These are phyloP conservation scores for Sebastes hopkinsi DNA, from an alignment of 2,797 vertebrate genomes.

Conservation along the genomic window DNA sequence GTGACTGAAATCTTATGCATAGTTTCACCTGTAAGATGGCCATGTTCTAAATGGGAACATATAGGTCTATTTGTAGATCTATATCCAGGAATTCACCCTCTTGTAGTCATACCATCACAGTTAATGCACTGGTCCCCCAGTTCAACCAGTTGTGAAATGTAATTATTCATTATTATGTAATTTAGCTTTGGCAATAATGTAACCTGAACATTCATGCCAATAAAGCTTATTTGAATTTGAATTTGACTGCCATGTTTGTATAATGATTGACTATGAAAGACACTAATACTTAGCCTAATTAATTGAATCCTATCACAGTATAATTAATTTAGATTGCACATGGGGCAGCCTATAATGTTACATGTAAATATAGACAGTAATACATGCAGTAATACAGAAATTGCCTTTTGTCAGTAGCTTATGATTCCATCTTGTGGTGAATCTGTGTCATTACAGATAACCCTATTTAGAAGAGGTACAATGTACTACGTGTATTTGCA, in stretches of 20 bases:
- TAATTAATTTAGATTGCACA: not conserved
- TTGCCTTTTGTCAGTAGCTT: constrained; percentile 4
- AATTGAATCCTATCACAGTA: not conserved
- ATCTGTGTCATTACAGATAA: constrained; percentile 24
- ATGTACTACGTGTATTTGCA: not conserved
- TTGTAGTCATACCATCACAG: not conserved
- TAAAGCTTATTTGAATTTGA: too few species aligned
- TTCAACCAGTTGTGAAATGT: not conserved
- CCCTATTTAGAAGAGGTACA: not conserved
- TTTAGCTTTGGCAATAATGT: too few species aligned
- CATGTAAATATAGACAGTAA: not conserved
- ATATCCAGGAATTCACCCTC: not conserved
- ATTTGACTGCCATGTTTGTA: not conserved
- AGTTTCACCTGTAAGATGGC: not conserved
- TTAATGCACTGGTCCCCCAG: not conserved
- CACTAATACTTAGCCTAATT: not conserved
- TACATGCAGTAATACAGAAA: not conserved
- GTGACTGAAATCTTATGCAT: not conserved
- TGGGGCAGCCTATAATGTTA: not conserved
- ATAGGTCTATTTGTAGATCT: not conserved
- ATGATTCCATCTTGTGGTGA: constrained; percentile 64
- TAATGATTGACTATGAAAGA: not conserved
- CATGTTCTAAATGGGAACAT: not conserved
- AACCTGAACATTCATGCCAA: too few species aligned
- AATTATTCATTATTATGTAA: too few species aligned